Evolutionary conservation across 1,140 invertebrate species (phyloP).

Genomic region (Drosophila tani): DNA sequence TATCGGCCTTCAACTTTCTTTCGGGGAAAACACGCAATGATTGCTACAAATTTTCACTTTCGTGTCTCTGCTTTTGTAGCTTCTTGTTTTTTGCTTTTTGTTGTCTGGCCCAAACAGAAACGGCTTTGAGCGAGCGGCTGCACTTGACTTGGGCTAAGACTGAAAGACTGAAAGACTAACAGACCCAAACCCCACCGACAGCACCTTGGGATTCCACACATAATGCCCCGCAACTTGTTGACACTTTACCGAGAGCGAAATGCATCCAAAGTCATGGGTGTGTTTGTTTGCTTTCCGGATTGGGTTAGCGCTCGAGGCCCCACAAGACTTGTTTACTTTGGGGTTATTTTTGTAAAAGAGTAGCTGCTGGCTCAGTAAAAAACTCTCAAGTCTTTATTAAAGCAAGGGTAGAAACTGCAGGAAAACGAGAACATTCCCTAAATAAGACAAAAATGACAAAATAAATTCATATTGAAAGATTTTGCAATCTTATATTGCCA

Average conservation of each 20-base stretch:
- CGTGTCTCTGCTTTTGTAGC: constrained; percentile 35
- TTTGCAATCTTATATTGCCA: too few species aligned
- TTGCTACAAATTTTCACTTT: constrained; percentile 67
- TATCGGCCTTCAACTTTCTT: constrained; percentile 67
- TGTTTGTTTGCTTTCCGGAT: constrained; percentile 12
- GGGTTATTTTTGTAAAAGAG: constrained; percentile 14
- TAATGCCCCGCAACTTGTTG: constrained; percentile 51
- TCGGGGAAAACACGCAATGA: constrained; percentile 40
- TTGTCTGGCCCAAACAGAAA: constrained; percentile 35
- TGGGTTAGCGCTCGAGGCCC: not conserved
- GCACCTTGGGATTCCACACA: constrained; percentile 62
- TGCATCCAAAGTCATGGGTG: constrained; percentile 41
- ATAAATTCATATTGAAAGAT: too few species aligned
- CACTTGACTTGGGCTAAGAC: constrained; percentile 70
- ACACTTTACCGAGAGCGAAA: constrained; percentile 40
- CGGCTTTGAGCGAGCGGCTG: constrained; percentile 48
- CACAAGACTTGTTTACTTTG: constrained; percentile 50
- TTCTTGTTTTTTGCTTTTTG: constrained; percentile 22
- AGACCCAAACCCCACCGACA: constrained; percentile 27
- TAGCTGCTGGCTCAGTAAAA: not conserved
- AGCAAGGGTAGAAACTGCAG: too few species aligned
- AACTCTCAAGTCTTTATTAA: not conserved
- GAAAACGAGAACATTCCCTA: not conserved
- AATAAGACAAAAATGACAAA: too few species aligned
- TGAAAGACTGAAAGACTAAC: constrained; percentile 9